phyloP scores from a whole-genome alignment of 1,140 invertebrate species.

The Aphaenogaster floridana region DNA sequence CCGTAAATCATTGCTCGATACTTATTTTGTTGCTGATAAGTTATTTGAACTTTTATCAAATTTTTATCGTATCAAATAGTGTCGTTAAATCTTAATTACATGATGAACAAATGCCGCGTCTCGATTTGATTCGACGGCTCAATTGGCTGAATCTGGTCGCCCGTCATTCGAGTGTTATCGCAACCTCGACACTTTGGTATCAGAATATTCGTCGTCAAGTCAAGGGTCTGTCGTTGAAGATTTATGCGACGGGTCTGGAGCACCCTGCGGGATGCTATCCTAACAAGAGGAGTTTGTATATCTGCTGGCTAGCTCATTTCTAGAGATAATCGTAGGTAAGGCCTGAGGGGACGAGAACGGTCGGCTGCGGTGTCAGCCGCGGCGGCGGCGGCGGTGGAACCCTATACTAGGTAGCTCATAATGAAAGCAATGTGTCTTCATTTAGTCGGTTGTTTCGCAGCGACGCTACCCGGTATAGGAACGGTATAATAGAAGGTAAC shows the following conservation, averaged over 20 bases:
- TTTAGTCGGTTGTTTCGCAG: slow-evolving; percentile 80
- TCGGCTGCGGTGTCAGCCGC: slow-evolving; percentile 43
- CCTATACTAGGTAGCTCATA: slow-evolving; percentile 77
- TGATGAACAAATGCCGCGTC: background rate
- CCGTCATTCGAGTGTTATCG: background rate
- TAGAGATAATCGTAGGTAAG: slow-evolving; percentile 59
- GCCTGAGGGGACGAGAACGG: slow-evolving; percentile 22
- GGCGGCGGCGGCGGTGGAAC: slow-evolving; percentile 6
- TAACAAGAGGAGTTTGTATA: slow-evolving; percentile 54
- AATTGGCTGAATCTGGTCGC: background rate
- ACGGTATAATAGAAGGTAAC: slow-evolving; percentile 81
- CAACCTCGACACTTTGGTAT: background rate
- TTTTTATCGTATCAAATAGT: background rate
- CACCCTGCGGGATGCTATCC: slow-evolving; percentile 15
- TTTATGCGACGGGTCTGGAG: background rate
- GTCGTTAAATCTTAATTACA: background rate
- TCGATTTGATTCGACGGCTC: background rate
- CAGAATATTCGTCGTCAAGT: slow-evolving; percentile 1
- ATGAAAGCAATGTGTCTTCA: slow-evolving; percentile 84
- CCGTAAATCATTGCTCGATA: background rate
- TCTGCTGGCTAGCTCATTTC: slow-evolving; percentile 50
- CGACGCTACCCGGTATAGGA: slow-evolving; percentile 63
- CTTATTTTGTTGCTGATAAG: background rate
- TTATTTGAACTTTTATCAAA: background rate
- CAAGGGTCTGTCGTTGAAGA: slow-evolving; percentile 24